Evolutionary conservation across 1,140 invertebrate species (phyloP).

Genomic region (Heliconius hewitsoni): DNA sequence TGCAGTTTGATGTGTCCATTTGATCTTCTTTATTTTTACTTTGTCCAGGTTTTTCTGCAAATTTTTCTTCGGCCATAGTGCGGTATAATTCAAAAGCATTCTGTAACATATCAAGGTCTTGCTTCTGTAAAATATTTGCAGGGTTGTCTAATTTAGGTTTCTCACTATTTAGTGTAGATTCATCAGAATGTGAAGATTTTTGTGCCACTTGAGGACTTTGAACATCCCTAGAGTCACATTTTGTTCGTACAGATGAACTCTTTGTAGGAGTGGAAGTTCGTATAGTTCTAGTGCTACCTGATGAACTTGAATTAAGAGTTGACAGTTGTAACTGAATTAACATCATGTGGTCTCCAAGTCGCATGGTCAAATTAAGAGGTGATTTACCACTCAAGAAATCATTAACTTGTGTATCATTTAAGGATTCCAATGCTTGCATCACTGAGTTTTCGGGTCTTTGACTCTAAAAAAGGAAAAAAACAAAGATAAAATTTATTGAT

Average conservation of each 20-base stretch:
- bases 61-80: constrained; percentile 74
- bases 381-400: constrained; percentile 96
- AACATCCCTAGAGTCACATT: constrained; percentile 59
- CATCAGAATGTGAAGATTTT: constrained; percentile 48
- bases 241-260: constrained; percentile 53
- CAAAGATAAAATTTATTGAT: constrained; percentile 58
- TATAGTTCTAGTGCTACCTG: constrained; percentile 59
- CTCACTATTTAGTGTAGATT: constrained; percentile 45
- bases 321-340: constrained; percentile 96
- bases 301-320: constrained; percentile 84
- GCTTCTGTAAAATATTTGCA: constrained; percentile 71
- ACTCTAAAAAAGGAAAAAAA: constrained; percentile 84
- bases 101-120: constrained; percentile 81
- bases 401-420: constrained; percentile 96
- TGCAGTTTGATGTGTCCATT: constrained; percentile 61
- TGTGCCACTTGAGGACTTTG: constrained; percentile 60
- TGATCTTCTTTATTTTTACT: constrained; percentile 57
- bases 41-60: constrained; percentile 58
- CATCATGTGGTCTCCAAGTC: constrained; percentile 98
- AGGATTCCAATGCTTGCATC: constrained; percentile 95
- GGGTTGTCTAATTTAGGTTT: constrained; percentile 53
- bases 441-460: constrained; percentile 96
- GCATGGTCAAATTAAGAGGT: constrained; percentile 96
- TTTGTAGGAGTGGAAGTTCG: constrained; percentile 66
- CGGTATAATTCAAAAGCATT: constrained; percentile 80